phyloP scores from a whole-genome alignment of 2,888 invertebrate species.

The Kuschelorhynchus macadamiae region DNA sequence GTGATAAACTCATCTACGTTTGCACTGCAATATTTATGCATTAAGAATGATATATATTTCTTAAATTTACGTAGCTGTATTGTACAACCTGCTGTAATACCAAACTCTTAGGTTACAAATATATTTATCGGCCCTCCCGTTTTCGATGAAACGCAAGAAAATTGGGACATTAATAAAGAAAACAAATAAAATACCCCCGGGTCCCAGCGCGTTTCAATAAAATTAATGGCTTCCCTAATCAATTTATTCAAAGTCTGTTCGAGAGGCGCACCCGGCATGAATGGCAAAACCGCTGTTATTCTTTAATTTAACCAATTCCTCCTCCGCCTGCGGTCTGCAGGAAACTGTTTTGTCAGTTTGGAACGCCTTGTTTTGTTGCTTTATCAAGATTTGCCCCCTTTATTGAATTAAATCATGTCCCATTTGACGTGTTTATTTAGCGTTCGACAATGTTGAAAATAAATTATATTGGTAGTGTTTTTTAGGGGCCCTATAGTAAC shows the following conservation, averaged over 20 bases:
- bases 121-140: too few species aligned
- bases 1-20: too few species aligned
- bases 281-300: conserved; percentile 55
- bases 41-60: too few species aligned
- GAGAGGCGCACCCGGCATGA: conserved; percentile 49
- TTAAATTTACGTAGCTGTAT: too few species aligned
- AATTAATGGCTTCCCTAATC: conserved; percentile 51
- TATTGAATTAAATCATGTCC: conserved; percentile 18
- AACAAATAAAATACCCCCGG: conserved; percentile 28
- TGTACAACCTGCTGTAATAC: too few species aligned
- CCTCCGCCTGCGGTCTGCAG: conserved; percentile 49
- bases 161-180: conserved; percentile 23
- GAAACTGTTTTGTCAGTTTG: conserved; percentile 34
- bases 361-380: conserved; percentile 9
- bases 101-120: too few species aligned
- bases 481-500: too few species aligned
- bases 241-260: conserved; percentile 53
- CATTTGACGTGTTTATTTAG: conserved; percentile 14
- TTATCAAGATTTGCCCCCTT: conserved; percentile 17
- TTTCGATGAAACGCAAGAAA: conserved; percentile 12
- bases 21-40: too few species aligned
- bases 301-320: conserved; percentile 58
- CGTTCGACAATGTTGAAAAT: too few species aligned
- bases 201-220: conserved; percentile 39
- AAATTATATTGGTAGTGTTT: too few species aligned